phyloP scores from a whole-genome alignment of 2,888 invertebrate genomes.

The Zygaena filipendulae region DNA sequence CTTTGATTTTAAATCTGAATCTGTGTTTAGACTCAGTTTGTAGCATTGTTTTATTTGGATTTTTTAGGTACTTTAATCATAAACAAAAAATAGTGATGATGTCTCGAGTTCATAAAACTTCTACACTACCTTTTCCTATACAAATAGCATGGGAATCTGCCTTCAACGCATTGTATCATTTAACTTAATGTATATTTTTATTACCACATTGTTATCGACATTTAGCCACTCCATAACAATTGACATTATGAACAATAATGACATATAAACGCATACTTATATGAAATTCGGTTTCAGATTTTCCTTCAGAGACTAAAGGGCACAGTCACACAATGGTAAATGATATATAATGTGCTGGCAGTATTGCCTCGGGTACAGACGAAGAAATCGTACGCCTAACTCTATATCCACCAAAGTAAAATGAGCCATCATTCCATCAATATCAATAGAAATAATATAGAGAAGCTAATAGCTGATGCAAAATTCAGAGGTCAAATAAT shows the following conservation, averaged over 20 bases:
- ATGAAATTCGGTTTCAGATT: constrained; percentile 26
- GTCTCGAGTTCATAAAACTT: too few species aligned
- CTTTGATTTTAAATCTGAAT: too few species aligned
- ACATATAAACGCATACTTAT: constrained; percentile 20
- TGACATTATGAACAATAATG: constrained; percentile 17
- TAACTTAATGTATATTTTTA: too few species aligned
- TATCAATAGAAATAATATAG: constrained; percentile 12
- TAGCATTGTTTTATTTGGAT: too few species aligned
- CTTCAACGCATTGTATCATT: too few species aligned
- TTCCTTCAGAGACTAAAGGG: constrained; percentile 36
- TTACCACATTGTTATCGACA: constrained; percentile 1
- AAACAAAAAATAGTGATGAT: too few species aligned
- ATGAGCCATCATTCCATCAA: constrained; percentile 24
- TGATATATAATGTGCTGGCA: constrained; percentile 59
- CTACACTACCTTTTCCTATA: too few species aligned
- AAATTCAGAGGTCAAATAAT: constrained; percentile 25
- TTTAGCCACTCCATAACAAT: constrained; percentile 20
- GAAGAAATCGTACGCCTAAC: too few species aligned
- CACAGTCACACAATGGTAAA: constrained; percentile 41
- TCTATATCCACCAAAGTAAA: constrained; percentile 22
- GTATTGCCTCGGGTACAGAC: constrained; percentile 44
- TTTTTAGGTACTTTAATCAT: too few species aligned
- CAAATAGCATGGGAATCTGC: too few species aligned
- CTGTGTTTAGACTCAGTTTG: too few species aligned
- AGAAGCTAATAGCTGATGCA: constrained; percentile 18